Conservation (phyloP, 1,140 invertebrate species). For the Danaus plexippus region DNA sequence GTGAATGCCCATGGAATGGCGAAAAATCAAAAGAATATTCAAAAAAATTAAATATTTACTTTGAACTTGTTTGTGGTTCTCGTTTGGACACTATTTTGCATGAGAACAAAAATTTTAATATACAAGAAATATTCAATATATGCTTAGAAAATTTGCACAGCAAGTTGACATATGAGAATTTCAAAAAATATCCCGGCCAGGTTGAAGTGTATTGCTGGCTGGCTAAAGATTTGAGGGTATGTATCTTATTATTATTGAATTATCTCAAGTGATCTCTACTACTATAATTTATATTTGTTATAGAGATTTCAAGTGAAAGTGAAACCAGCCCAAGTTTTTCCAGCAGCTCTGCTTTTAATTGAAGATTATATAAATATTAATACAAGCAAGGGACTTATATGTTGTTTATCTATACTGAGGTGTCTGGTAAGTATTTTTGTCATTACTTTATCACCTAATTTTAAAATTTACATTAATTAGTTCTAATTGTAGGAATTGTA, state of each 20-base stretch:
- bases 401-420: slow-evolving; percentile 34
- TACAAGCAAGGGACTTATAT: slow-evolving; percentile 44
- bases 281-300: slow-evolving; percentile 18
- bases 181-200: slow-evolving; percentile 48
- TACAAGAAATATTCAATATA: slow-evolving; percentile 43
- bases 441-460: neutral
- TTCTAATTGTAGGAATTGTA: neutral
- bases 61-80: slow-evolving; percentile 31
- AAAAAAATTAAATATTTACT: slow-evolving; percentile 33
- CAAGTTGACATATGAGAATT: slow-evolving; percentile 39
- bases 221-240: slow-evolving; percentile 37
- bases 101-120: slow-evolving; percentile 28
- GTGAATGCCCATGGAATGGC: slow-evolving; percentile 35
- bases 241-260: slow-evolving; percentile 2
- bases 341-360: slow-evolving; percentile 37
- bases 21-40: slow-evolving; percentile 26
- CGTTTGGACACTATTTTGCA: slow-evolving; percentile 30
- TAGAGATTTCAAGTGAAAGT: slow-evolving; percentile 39
- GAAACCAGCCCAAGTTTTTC: slow-evolving; percentile 35
- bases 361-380: slow-evolving; percentile 44
- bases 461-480: neutral
- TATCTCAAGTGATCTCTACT: neutral
- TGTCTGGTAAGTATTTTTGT: slow-evolving; percentile 36
- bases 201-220: slow-evolving; percentile 44
- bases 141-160: slow-evolving; percentile 37